These are phyloP conservation scores for Anthopleura xanthogrammica DNA, from an alignment of 92 coral and sea anemone species.

Conservation along the genomic window DNA sequence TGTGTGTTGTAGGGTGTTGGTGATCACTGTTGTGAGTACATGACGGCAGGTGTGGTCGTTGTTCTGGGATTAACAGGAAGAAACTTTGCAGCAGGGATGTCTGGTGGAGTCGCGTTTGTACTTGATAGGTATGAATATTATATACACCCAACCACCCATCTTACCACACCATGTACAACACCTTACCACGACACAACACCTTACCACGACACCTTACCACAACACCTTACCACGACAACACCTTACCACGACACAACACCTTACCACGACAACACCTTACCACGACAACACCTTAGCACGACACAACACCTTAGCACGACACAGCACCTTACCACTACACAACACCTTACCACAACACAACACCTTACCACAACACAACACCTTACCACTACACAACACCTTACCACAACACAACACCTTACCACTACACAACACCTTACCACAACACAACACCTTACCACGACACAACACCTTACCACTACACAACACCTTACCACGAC, in stretches of 20 bases:
- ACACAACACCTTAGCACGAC: not conserved
- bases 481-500: too few relatives aligned
- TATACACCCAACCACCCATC: not conserved
- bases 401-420: too few relatives aligned
- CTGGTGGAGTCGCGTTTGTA: constrained; percentile 91
- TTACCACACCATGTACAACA: not conserved
- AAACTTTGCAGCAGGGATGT: constrained; percentile 98
- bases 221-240: not conserved
- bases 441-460: too few relatives aligned
- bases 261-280: not conserved
- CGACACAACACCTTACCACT: too few relatives aligned
- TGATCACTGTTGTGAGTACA: constrained; percentile 98
- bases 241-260: not conserved
- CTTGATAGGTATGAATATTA: constrained; percentile 63
- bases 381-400: too few relatives aligned
- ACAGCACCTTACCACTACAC: not conserved
- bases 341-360: too few relatives aligned
- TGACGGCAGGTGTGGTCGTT: constrained; percentile 92
- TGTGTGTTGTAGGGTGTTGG: constrained; percentile 76
- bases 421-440: too few relatives aligned
- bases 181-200: not conserved
- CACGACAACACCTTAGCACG: not conserved
- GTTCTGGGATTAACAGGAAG: constrained; percentile 86
- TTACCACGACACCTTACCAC: not conserved
- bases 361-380: too few relatives aligned